Conservation (phyloP, 2,888 invertebrate species). For the Smittia aterrima region DNA sequence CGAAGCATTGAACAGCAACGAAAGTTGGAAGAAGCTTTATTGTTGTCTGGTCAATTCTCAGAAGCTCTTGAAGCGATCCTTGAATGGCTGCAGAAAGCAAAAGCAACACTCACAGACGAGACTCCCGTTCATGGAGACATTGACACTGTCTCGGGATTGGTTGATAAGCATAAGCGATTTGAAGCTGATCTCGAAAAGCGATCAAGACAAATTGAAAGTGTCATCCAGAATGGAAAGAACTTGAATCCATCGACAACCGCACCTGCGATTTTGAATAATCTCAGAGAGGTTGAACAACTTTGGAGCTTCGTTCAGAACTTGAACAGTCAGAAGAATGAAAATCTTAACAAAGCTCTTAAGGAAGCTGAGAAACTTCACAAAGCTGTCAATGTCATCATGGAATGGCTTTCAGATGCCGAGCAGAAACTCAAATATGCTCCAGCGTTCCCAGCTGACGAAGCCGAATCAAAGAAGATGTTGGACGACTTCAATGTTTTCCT, state of each 20-base stretch:
- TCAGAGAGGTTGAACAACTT: slow-evolving; percentile 56
- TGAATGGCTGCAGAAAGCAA: slow-evolving; percentile 88
- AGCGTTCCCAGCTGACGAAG: slow-evolving; percentile 87
- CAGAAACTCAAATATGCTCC: slow-evolving; percentile 89
- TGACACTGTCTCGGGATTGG: slow-evolving; percentile 90
- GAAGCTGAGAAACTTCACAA: slow-evolving; percentile 94
- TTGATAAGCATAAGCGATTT: slow-evolving; percentile 90
- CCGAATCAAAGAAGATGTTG: slow-evolving; percentile 77
- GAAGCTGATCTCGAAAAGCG: slow-evolving; percentile 87
- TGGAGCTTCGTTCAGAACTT: slow-evolving; percentile 83
- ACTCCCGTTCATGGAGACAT: slow-evolving; percentile 91
- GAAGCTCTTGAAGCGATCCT: slow-evolving; percentile 91
- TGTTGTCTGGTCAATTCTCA: slow-evolving; percentile 95
- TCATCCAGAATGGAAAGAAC: slow-evolving; percentile 86
- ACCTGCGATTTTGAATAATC: slow-evolving; percentile 45
- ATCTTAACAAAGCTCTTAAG: slow-evolving; percentile 79
- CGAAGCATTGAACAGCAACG: slow-evolving; percentile 95
- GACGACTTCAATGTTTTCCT: slow-evolving; percentile 84
- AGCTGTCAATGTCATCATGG: slow-evolving; percentile 87
- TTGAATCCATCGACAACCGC: slow-evolving; percentile 64
- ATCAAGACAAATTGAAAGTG: slow-evolving; percentile 85
- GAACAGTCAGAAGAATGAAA: slow-evolving; percentile 71
- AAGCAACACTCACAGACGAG: slow-evolving; percentile 73
- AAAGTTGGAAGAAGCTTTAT: slow-evolving; percentile 89
- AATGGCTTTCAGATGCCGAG: slow-evolving; percentile 96